Evolutionary conservation across 1,140 invertebrate genomes (phyloP).

Genomic region (Metopolophium dirhodum): DNA sequence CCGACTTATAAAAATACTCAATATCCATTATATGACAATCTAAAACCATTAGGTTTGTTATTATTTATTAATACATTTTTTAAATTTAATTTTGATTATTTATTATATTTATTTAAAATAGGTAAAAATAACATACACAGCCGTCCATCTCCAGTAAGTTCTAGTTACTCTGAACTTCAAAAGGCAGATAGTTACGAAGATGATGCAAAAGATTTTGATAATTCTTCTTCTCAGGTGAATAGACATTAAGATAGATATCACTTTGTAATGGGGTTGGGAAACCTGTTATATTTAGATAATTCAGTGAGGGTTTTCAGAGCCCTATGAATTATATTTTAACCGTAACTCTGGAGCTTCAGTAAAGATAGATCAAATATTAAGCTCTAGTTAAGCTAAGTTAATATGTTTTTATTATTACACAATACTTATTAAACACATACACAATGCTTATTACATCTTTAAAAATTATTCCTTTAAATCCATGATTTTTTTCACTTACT

Average conservation of each 20-base stretch:
- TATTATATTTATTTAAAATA: slow-evolving; percentile 61
- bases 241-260: neutral
- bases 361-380: too few relatives aligned
- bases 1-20: slow-evolving; percentile 11
- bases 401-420: too few relatives aligned
- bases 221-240: slow-evolving; percentile 37
- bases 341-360: too few relatives aligned
- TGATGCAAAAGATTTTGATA: slow-evolving; percentile 62
- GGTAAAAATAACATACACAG: slow-evolving; percentile 76
- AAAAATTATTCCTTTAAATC: too few relatives aligned
- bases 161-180: slow-evolving; percentile 85
- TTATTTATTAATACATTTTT: slow-evolving; percentile 58
- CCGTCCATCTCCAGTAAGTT: slow-evolving; percentile 77
- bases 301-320: too few relatives aligned
- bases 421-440: too few relatives aligned
- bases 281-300: too few relatives aligned
- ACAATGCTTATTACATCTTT: too few relatives aligned
- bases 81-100: neutral
- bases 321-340: too few relatives aligned
- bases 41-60: slow-evolving; percentile 60
- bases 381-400: too few relatives aligned
- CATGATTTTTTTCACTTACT: too few relatives aligned
- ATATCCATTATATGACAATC: slow-evolving; percentile 44
- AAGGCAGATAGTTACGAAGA: slow-evolving; percentile 69
- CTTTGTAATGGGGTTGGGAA: neutral